Percentiles rank a stretch among this genome's conserved stretches.
Conservation (phyloP, 1,140 invertebrate genomes). For the Ptiloglossa arizonensis region DNA sequence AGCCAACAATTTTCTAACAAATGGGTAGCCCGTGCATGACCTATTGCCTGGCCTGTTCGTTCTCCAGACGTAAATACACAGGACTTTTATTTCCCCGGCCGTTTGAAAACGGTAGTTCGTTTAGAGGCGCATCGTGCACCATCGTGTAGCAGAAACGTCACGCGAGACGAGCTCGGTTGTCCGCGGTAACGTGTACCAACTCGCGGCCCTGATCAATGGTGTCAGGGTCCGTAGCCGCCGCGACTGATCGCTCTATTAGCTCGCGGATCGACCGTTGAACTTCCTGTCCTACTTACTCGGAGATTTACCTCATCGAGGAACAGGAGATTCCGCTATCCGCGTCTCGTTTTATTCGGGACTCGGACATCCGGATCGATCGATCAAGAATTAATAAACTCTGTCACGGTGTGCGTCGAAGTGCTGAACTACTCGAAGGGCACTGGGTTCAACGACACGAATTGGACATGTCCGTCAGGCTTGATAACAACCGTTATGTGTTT, state of each 20-base stretch:
- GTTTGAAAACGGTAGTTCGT: conserved; percentile 34
- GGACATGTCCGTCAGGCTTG: too few species aligned
- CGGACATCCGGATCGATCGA: background rate
- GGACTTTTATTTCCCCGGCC: too few species aligned
- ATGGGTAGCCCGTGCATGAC: too few species aligned
- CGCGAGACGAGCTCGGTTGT: conserved; percentile 55
- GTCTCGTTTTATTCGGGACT: background rate
- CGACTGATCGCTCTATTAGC: conserved; percentile 60
- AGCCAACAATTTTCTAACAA: too few species aligned
- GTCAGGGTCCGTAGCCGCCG: conserved; percentile 48
- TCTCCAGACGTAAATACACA: too few species aligned
- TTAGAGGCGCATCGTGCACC: conserved; percentile 3
- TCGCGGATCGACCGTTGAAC: conserved; percentile 53
- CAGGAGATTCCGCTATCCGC: background rate
- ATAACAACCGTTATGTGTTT: too few species aligned
- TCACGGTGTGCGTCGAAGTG: too few species aligned
- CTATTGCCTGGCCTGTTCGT: too few species aligned
- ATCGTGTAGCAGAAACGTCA: conserved; percentile 50
- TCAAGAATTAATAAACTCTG: too few species aligned
- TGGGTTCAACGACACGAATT: too few species aligned
- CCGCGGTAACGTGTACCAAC: conserved; percentile 57
- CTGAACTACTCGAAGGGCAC: too few species aligned
- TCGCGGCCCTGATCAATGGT: conserved; percentile 56
- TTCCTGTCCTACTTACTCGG: conserved; percentile 54
- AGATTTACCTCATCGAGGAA: conserved; percentile 10